Percentiles rank a stretch among this genome's conserved stretches.
phyloP scores from a whole-genome alignment of 2,888 invertebrate genomes.

The Drosophila affinis region DNA sequence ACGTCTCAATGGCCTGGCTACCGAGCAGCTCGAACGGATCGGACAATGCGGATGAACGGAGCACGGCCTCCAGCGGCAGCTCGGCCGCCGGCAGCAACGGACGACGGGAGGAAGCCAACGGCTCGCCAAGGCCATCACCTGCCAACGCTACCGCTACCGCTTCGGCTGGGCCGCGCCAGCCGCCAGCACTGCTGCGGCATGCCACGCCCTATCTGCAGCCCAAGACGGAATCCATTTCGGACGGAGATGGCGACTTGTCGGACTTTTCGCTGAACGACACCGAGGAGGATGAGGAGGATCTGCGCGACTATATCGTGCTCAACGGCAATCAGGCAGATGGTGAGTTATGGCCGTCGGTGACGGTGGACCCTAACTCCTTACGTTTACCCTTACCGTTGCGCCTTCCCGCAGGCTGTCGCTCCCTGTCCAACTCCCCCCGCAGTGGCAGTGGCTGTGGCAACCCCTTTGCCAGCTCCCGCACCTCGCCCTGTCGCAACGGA shows the following conservation, averaged over 20 bases:
- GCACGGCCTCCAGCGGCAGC: constrained; percentile 66
- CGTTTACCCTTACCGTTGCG: not conserved
- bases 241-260: constrained; percentile 81
- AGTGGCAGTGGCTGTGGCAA: constrained; percentile 48
- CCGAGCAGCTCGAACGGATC: constrained; percentile 62
- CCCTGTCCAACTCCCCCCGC: constrained; percentile 72
- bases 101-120: constrained; percentile 37
- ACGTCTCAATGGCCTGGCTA: constrained; percentile 64
- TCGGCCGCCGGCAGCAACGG: constrained; percentile 35
- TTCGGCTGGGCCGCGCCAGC: constrained; percentile 12
- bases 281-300: constrained; percentile 88
- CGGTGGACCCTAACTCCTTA: not conserved
- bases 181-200: constrained; percentile 53
- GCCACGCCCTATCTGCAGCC: constrained; percentile 68
- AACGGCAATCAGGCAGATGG: constrained; percentile 73
- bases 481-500: constrained; percentile 38
- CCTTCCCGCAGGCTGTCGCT: constrained; percentile 57
- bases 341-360: constrained; percentile 42
- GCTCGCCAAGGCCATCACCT: constrained; percentile 21
- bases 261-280: constrained; percentile 92
- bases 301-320: constrained; percentile 71
- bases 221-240: constrained; percentile 82
- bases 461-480: constrained; percentile 36
- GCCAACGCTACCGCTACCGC: too few species aligned
- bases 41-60: constrained; percentile 69